Percentiles rank a stretch among this genome's conserved stretches.
phyloP scores from a whole-genome alignment of 2,888 invertebrate genomes.

The Synanthedon andrenaeformis region DNA sequence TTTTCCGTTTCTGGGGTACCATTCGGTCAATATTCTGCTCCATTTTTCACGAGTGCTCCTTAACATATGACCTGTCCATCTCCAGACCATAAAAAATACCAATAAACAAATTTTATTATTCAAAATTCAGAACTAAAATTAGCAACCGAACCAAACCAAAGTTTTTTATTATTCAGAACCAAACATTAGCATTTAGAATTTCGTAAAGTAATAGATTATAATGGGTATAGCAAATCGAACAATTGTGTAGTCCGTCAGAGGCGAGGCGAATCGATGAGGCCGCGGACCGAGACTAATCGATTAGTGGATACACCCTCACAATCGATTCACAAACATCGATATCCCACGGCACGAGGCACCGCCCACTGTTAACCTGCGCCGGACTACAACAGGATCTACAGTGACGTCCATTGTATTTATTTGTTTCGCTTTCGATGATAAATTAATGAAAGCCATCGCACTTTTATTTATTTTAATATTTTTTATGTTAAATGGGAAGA shows the following conservation, averaged over 20 bases:
- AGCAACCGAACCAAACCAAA: too few relatives aligned
- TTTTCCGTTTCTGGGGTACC: too few relatives aligned
- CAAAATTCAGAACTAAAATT: too few relatives aligned
- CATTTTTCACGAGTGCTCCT: too few relatives aligned
- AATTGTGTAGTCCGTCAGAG: slow-evolving; percentile 1
- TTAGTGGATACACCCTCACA: slow-evolving; percentile 9
- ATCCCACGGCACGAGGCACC: slow-evolving; percentile 10
- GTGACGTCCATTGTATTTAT: not conserved
- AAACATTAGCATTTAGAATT: not conserved
- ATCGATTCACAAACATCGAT: slow-evolving; percentile 11
- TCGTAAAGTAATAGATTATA: not conserved
- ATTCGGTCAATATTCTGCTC: too few relatives aligned
- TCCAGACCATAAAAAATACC: too few relatives aligned
- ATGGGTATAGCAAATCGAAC: not conserved
- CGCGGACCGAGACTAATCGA: slow-evolving; percentile 18
- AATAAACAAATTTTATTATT: too few relatives aligned
- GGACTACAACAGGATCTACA: too few relatives aligned
- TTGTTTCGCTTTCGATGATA: not conserved
- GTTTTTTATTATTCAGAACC: too few relatives aligned
- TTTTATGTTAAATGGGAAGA: too few relatives aligned
- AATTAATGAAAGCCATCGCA: not conserved
- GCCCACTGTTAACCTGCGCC: not conserved
- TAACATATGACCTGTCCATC: too few relatives aligned
- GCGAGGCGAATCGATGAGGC: slow-evolving; percentile 16
- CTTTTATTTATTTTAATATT: too few relatives aligned